Evolutionary conservation across 1,140 invertebrate species (phyloP).

Genomic region (Caenorhabditis brenneri): DNA sequence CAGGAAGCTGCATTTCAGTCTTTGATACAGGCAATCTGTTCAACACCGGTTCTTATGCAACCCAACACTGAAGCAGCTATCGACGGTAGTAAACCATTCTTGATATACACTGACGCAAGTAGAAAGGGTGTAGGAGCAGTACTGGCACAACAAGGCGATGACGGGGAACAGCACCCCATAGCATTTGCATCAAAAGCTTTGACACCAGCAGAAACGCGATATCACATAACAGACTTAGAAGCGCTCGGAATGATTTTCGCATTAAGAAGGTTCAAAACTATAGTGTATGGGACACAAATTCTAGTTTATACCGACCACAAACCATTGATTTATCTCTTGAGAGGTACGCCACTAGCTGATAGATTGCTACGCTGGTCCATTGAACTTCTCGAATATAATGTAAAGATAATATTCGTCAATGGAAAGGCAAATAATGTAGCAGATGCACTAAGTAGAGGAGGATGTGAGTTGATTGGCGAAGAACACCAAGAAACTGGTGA

Average conservation of each 20-base stretch:
- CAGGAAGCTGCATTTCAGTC: slow-evolving; percentile 50
- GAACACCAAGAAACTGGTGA: not conserved
- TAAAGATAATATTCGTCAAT: not conserved
- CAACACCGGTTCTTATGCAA: slow-evolving; percentile 52
- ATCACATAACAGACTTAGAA: slow-evolving; percentile 45
- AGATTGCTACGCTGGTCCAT: not conserved
- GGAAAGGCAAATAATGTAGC: not conserved
- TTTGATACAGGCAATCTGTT: slow-evolving; percentile 44
- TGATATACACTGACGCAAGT: slow-evolving; percentile 57
- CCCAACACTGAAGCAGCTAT: slow-evolving; percentile 40
- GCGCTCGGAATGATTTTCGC: slow-evolving; percentile 40
- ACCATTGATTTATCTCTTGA: not conserved
- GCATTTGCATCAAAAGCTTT: slow-evolving; percentile 45
- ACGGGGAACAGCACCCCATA: slow-evolving; percentile 48
- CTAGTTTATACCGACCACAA: not conserved
- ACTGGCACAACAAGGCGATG: slow-evolving; percentile 48
- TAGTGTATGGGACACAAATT: not conserved
- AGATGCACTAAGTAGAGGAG: not conserved
- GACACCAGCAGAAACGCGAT: slow-evolving; percentile 48
- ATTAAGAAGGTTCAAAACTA: not conserved
- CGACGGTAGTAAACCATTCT: slow-evolving; percentile 35
- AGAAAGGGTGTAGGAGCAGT: slow-evolving; percentile 50
- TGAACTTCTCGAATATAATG: not conserved
- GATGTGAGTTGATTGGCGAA: not conserved
- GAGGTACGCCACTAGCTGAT: not conserved